Evolutionary conservation across 2,113 vertebrate species (phyloP).

Genomic region (Burhinus oedicnemus): DNA sequence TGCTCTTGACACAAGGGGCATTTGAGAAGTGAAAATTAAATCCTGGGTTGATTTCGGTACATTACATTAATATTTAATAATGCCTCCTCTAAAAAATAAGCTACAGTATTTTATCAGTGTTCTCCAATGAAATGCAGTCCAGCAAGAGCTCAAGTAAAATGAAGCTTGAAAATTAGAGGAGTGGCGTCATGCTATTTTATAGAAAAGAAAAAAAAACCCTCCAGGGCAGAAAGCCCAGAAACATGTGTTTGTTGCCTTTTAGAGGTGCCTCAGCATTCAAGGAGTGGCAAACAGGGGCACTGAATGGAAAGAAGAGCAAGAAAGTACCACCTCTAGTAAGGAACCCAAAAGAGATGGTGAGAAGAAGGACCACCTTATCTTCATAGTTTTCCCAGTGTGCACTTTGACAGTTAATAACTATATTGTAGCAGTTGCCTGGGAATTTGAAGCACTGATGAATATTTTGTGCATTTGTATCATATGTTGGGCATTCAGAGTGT

Average conservation of each 20-base stretch:
- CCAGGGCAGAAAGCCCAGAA: background rate
- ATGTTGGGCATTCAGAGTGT: background rate
- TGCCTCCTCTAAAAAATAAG: background rate
- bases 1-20: background rate
- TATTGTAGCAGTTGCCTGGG: background rate
- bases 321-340: background rate
- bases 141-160: background rate
- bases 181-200: background rate
- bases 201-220: background rate
- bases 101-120: background rate
- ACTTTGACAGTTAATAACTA: background rate
- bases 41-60: background rate
- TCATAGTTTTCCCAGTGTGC: background rate
- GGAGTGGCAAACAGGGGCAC: background rate
- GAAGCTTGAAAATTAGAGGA: background rate
- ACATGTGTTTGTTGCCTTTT: background rate
- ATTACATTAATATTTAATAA: background rate
- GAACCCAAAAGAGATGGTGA: background rate
- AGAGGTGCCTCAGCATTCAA: background rate
- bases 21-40: constrained; percentile 4
- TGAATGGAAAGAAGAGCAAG: background rate
- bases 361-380: background rate
- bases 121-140: background rate
- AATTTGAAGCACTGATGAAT: background rate
- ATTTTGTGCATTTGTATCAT: background rate